Evolutionary conservation across 2,888 invertebrate species (phyloP).

Genomic region (Phyto melanocephala): DNA sequence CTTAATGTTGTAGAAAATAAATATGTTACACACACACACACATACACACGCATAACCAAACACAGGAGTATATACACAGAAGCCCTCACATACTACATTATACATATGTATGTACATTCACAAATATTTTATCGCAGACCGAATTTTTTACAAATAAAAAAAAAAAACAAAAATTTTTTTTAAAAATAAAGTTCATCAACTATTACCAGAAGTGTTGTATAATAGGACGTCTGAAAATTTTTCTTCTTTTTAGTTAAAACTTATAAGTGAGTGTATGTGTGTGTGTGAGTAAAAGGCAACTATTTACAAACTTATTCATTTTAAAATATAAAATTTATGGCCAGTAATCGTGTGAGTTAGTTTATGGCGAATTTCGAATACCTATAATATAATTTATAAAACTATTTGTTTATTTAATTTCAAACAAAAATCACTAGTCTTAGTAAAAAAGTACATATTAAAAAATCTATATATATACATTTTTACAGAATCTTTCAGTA

Average conservation of each 20-base stretch:
- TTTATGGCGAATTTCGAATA: neutral
- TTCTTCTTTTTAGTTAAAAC: neutral
- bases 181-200: constrained; percentile 38
- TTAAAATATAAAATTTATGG: constrained; percentile 21
- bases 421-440: no score
- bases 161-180: constrained; percentile 8
- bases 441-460: no score
- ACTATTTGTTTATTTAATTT: no score
- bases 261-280: no score
- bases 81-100: neutral
- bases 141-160: constrained; percentile 1
- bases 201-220: constrained; percentile 38
- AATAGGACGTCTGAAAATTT: constrained; percentile 3
- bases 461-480: no score
- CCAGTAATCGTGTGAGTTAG: neutral
- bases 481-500: no score
- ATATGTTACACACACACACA: neutral
- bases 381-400: neutral
- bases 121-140: neutral
- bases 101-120: neutral
- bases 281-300: constrained; percentile 14
- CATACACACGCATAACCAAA: neutral
- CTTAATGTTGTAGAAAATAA: constrained; percentile 54
- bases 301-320: neutral
- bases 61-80: neutral